Conservation (phyloP, 53 echinoderm and acorn worm genomes). For the Paracentrotus lividus region DNA sequence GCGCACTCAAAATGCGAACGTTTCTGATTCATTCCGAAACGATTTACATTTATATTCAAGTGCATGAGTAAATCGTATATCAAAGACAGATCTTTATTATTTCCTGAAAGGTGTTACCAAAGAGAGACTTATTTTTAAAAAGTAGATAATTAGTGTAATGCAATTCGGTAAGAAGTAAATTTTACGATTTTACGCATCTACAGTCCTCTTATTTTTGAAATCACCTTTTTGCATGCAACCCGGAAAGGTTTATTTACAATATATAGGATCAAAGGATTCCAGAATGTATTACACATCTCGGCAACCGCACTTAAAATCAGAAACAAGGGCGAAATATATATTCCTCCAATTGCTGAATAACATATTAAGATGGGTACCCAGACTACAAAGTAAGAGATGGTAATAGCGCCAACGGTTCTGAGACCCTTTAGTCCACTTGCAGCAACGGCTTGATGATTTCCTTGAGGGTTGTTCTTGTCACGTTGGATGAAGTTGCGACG, state of each 20-base stretch:
- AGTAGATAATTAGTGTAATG: too few species aligned
- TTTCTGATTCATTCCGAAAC: too few species aligned
- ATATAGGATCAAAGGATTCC: not conserved
- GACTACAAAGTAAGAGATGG: not conserved
- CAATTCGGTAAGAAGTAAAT: too few species aligned
- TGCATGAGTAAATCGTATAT: too few species aligned
- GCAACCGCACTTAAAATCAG: not conserved
- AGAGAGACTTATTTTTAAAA: too few species aligned
- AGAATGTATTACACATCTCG: not conserved
- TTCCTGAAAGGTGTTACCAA: too few species aligned
- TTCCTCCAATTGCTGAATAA: not conserved
- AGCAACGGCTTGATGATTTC: conserved; percentile 20
- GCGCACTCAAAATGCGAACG: too few species aligned
- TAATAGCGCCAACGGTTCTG: not conserved
- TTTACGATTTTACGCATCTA: too few species aligned
- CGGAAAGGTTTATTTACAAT: not conserved
- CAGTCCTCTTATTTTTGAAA: not conserved
- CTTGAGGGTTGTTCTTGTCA: not conserved
- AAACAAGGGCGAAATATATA: not conserved
- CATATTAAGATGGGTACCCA: not conserved
- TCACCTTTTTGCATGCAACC: not conserved
- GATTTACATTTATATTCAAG: too few species aligned
- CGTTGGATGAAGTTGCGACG: not conserved
- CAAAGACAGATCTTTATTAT: too few species aligned
- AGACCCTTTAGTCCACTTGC: not conserved